Conservation (phyloP, 2,888 invertebrate genomes). For the Sesamia inferens region DNA sequence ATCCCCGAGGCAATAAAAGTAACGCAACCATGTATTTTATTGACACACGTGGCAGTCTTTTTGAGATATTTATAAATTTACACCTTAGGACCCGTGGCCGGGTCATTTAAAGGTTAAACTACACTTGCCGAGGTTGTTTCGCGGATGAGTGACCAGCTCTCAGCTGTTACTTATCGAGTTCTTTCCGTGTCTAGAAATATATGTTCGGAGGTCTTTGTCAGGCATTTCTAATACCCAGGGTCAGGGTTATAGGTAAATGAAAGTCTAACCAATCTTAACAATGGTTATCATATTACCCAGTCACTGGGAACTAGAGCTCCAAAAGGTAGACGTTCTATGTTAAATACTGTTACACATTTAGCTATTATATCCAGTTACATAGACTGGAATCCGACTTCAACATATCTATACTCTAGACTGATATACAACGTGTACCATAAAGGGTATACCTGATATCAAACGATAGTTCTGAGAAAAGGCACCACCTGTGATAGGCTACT, state of each 20-base stretch:
- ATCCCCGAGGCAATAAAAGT: conserved; percentile 69
- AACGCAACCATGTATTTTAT: conserved; percentile 71
- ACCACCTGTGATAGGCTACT: too few relatives aligned
- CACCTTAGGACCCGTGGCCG: neutral
- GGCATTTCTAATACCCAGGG: too few relatives aligned
- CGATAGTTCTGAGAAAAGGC: too few relatives aligned
- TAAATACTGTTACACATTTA: neutral
- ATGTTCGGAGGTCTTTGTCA: neutral
- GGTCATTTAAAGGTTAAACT: neutral
- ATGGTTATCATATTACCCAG: neutral
- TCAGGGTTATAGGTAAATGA: too few relatives aligned
- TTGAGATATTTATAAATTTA: conserved; percentile 17
- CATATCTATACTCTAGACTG: too few relatives aligned
- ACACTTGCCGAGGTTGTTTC: neutral
- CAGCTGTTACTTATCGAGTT: neutral
- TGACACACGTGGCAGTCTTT: conserved; percentile 37
- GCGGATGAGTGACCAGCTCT: neutral
- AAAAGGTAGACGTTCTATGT: neutral
- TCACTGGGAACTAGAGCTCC: too few relatives aligned
- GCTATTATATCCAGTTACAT: too few relatives aligned
- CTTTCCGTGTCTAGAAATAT: too few relatives aligned
- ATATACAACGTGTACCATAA: too few relatives aligned
- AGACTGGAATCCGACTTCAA: too few relatives aligned
- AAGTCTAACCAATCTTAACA: neutral
- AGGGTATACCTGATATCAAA: too few relatives aligned